Conservation (phyloP, 2,113 vertebrate species). For the Rattus rattus region DNA sequence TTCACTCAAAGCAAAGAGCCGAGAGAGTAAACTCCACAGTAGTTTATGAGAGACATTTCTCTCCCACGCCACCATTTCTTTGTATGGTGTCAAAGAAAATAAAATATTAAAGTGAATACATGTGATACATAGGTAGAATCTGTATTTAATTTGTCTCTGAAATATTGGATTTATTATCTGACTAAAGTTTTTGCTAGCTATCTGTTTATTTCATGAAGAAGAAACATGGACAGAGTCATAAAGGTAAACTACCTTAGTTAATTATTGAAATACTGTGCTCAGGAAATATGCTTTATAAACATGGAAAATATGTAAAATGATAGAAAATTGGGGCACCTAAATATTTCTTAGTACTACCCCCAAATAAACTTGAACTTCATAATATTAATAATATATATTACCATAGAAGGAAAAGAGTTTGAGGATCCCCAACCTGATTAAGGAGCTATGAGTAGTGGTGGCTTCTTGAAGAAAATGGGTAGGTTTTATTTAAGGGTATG, state of each 20-base stretch:
- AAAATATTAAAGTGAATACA: background rate
- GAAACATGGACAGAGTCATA: background rate
- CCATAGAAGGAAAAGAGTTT: background rate
- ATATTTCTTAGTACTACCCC: background rate
- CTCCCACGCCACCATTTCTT: background rate
- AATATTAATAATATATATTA: background rate
- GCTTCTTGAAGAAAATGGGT: background rate
- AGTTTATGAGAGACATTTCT: background rate
- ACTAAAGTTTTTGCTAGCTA: background rate
- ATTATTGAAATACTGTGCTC: background rate
- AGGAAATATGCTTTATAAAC: conserved; percentile 2
- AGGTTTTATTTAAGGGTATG: background rate
- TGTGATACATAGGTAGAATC: background rate
- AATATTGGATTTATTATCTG: background rate
- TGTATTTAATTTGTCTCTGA: background rate
- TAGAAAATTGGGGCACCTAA: background rate
- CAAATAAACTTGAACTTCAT: conserved; percentile 31
- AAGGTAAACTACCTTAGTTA: background rate
- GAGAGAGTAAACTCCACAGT: background rate
- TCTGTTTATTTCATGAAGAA: background rate
- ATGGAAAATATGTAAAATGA: background rate
- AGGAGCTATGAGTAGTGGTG: background rate
- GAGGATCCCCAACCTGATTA: background rate
- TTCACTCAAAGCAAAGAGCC: too few species aligned
- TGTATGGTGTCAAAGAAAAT: background rate